Base-by-base conservation (phyloP, 53 echinoderm and acorn worm genomes). In the Paracentrotus lividus region DNA sequence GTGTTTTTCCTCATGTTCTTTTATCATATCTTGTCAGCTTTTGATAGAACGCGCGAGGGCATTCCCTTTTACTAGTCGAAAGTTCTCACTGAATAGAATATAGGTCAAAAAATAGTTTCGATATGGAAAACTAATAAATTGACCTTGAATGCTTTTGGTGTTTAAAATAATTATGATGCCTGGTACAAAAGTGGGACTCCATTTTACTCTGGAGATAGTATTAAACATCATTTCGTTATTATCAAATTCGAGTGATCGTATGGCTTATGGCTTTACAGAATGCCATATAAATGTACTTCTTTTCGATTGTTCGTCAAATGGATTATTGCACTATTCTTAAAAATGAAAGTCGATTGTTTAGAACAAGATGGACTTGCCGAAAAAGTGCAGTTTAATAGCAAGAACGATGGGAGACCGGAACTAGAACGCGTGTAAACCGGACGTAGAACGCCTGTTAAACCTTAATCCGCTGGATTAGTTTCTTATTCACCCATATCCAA, bases 401-500 rank as follows among this genome's bases (percentile, higher is more conserved):
- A 57, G 16, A 20, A 14, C 20, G 57, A 72, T 40, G 72, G 36
- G 40, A 81, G 26, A 81, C 47, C 81, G 81, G 81, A 81, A 12
- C 45, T 45, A 14, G 26, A 81, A 44, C 81, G 81, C 81, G 45
- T 81, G 81, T 44, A 45, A 47, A 10, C 1, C 81, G n/a, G 81
- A 81, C 12, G 81, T 45, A 14, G 26, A 81, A 44, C 81, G 81
- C 81, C 81, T 81, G 81, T 44, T 81, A 47, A 10, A 5, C 81
- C 81, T 81, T 81, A 81, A 81, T 81, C 81, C 81, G 47, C 27
- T 26, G 47, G 81, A 44, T 47, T 81, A 47, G 10, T 1, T 81
- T 81, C 81, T 81, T 81, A 47, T 81, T 81, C 81, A 81, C 81
- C 81, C 81, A 47, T 81, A 81, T 14, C 15, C 45, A n/a, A 81